Evolutionary conservation across 2,888 invertebrate species (phyloP).

Genomic region (Nasonovia ribisnigri): DNA sequence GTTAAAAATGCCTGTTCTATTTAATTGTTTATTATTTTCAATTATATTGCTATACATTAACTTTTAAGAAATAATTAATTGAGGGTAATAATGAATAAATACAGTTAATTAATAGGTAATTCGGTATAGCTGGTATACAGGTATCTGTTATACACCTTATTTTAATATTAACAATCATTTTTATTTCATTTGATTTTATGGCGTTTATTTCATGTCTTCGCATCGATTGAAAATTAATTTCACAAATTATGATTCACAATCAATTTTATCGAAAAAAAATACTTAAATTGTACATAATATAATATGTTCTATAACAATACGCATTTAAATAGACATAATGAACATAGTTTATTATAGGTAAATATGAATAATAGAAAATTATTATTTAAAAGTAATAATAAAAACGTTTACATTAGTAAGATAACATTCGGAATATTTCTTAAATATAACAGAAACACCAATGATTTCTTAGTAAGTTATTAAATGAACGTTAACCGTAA

Average conservation of each 20-base stretch:
- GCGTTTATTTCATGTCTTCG: background rate
- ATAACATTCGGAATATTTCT: background rate
- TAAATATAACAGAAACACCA: background rate
- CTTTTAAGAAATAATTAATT: background rate
- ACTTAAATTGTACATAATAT: background rate
- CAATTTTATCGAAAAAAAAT: background rate
- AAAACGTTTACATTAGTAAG: background rate
- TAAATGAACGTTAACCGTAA: background rate
- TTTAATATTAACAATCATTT: background rate
- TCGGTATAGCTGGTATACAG: too few species aligned
- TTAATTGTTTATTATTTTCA: background rate
- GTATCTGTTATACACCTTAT: background rate
- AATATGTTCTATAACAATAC: background rate
- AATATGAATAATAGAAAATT: background rate
- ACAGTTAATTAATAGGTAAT: background rate
- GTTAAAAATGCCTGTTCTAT: background rate
- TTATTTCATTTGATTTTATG: background rate
- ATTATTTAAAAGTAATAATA: background rate
- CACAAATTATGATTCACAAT: background rate
- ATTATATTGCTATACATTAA: background rate
- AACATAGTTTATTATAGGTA: background rate
- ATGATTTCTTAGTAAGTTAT: background rate
- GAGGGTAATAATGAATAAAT: background rate
- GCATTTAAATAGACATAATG: background rate
- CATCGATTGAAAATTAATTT: background rate